Percentiles rank a stretch among this genome's conserved stretches.
Evolutionary conservation across 2,797 vertebrate genomes (phyloP).

Genomic region (Acropternis orthonyx): DNA sequence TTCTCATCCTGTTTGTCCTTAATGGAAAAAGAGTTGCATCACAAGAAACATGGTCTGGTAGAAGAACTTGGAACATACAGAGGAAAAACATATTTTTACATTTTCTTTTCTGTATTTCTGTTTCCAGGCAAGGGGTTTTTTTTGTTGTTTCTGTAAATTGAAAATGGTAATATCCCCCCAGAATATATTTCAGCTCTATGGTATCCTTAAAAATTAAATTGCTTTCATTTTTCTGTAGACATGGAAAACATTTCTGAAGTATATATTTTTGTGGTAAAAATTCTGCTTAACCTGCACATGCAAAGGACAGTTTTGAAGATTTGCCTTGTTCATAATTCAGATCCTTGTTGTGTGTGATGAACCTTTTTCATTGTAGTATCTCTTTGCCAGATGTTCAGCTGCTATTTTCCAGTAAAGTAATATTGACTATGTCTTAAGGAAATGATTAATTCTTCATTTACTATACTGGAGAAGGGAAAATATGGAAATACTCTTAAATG

Average conservation of each 20-base stretch:
- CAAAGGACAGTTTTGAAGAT: not conserved
- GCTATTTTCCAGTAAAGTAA: not conserved
- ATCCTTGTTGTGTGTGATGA: not conserved
- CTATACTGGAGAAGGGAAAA: not conserved
- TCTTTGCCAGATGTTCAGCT: not conserved
- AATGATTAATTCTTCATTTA: not conserved
- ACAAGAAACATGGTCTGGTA: rapidly evolving
- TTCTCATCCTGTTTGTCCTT: not conserved
- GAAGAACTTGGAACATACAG: rapidly evolving
- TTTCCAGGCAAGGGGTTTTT: not conserved
- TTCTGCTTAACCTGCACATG: not conserved
- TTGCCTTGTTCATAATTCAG: not conserved
- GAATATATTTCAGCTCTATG: not conserved
- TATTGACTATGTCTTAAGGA: not conserved
- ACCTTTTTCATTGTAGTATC: not conserved
- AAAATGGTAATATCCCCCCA: rapidly evolving
- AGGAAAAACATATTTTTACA: not conserved
- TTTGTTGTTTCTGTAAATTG: not conserved
- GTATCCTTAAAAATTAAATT: not conserved
- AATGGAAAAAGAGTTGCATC: not conserved
- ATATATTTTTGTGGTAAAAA: not conserved
- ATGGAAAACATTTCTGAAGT: not conserved
- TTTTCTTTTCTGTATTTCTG: not conserved
- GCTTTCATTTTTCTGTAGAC: not conserved
- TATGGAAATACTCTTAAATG: not conserved